Base-by-base conservation (phyloP, 2,888 invertebrate species). In the Schizotus pectinicornis region DNA sequence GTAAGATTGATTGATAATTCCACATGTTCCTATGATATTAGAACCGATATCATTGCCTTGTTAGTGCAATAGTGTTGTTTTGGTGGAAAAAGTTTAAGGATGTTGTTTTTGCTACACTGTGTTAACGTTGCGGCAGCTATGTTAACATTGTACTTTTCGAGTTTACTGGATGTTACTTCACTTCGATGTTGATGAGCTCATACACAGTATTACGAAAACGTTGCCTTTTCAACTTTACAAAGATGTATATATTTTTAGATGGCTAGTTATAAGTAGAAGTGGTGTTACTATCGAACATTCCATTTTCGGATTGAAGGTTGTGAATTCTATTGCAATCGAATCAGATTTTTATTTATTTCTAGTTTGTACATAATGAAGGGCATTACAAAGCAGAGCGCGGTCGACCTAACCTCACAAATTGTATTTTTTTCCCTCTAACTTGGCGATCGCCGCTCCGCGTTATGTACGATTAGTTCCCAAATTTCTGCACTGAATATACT, bases 181-280 rank as follows among this genome's bases (percentile, higher is more conserved):
- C 45, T 41, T 47, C 38, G 7, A 13, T 48, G 22, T 54, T 34
- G 54, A 47, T 54, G 54, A 54, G 54, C 54, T 54, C 54, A 54
- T 39, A 14, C 47, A 54, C 54, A 54, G 54, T 54, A 54, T 54
- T 54, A 54, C 35, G 9, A 43, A 39, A 49, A 37, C 30, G 46
- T 54, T 54, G 54, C 54, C 54, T 54, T 51, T 53, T 54, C 47
- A 35, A 46, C 31, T 47, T 45, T 54, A 52, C 50, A 50, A 43
- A 53, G 53, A 54, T 47, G 54, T 54, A 54, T 54, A 54, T 54
- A 54, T 54, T 54, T 54, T 54, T 54, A 46, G 53, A 54, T 7
- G 34, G 52, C 46, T 54, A 36, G 41, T 54, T 39, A 47, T 54
- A 30, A 45, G 46, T 33, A 7, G 32, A 50, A 13, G 45, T 47